A percentile compares a stretch with the other conserved stretches of the same genome.
Conservation (phyloP, 1,140 invertebrate species). For the Heliothis subflexa region DNA sequence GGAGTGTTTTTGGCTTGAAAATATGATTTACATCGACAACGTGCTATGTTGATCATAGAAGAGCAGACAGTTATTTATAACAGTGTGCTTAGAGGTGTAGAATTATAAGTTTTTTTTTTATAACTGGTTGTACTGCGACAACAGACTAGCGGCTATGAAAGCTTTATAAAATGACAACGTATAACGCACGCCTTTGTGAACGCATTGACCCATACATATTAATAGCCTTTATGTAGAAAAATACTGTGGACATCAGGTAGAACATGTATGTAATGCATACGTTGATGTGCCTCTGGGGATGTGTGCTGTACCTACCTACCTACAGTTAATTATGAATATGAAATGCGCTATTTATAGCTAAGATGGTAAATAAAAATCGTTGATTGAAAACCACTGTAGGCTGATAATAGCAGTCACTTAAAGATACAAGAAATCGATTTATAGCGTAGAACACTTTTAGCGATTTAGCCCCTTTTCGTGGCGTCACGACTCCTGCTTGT, state of each 20-base stretch:
- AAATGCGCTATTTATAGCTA: not conserved
- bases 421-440: not conserved
- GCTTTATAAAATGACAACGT: conserved; percentile 69
- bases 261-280: conserved; percentile 2
- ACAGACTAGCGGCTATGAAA: conserved; percentile 54
- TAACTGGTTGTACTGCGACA: conserved; percentile 45
- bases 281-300: not conserved
- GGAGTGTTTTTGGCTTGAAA: not conserved
- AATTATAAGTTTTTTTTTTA: conserved; percentile 50
- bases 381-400: no score
- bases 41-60: not conserved
- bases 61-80: conserved; percentile 13
- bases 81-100: not conserved
- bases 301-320: not conserved
- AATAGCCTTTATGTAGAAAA: conserved; percentile 69
- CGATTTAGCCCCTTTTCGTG: not conserved
- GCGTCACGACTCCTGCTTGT: no score
- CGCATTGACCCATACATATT: conserved; percentile 70
- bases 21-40: no score
- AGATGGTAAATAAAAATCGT: no score
- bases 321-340: not conserved
- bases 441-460: not conserved
- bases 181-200: conserved; percentile 66
- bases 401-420: no score
- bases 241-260: conserved; percentile 53